These are phyloP conservation scores for Asarcornis scutulata DNA, from an alignment of 2,113 vertebrate genomes.

Conservation along the genomic window DNA sequence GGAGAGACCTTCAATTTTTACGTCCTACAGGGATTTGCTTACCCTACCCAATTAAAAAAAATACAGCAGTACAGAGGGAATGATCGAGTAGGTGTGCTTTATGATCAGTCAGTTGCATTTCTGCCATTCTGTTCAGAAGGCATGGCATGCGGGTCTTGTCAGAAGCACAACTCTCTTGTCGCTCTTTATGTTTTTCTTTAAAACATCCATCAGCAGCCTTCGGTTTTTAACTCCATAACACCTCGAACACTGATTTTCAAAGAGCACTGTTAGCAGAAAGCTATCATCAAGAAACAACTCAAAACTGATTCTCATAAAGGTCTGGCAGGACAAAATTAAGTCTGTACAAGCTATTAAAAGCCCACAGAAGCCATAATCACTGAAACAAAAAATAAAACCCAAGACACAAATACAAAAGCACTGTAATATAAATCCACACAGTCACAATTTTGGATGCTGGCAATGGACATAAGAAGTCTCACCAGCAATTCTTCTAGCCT, in stretches of 20 bases:
- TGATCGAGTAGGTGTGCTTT: not conserved
- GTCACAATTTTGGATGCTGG: not conserved
- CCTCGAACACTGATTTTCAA: not conserved
- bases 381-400: not conserved
- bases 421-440: not conserved
- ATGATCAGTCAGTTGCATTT: not conserved
- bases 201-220: not conserved
- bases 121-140: not conserved
- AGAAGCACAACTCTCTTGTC: not conserved
- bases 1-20: not conserved
- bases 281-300: not conserved
- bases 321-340: not conserved
- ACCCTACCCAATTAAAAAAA: not conserved
- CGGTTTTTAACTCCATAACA: not conserved
- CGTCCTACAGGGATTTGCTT: not conserved
- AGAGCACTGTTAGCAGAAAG: not conserved
- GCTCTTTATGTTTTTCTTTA: not conserved
- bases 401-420: not conserved
- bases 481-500: conserved; percentile 81
- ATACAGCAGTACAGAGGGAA: not conserved
- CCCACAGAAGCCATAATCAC: not conserved
- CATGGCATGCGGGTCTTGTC: not conserved
- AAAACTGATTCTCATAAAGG: not conserved
- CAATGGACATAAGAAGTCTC: not conserved
- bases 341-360: not conserved